Base-by-base conservation (phyloP, 2,113 vertebrate genomes). In the Ictalurus furcatus region DNA sequence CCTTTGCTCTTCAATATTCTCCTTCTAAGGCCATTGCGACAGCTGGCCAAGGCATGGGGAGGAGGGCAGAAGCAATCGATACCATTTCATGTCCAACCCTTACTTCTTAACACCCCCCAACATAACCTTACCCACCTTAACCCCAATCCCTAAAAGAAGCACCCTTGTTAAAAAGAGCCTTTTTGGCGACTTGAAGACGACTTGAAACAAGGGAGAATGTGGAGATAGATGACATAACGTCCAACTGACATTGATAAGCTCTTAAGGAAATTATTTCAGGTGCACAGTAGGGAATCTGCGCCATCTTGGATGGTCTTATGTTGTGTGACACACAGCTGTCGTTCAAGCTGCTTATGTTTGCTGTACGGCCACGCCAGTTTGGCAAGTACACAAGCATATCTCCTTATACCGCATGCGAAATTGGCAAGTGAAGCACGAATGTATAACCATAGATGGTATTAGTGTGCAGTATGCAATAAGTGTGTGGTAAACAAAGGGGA, bases 11-110 rank as follows among this genome's bases (percentile, higher is more conserved):
- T 95, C 92, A 94, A 94, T 94, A 93, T 95, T 96, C 87, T 94
- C 96, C 96, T 96, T 96, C 95, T 96, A 96, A 94, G 96, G 96
- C 92, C 91, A 95, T 95, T 93, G 21, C 94, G 94, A 95, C 96
- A 96, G 95, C 95, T 95, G 95, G 78, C 91, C 81, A 80, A 92
- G 92, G 89, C 91, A 89, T 90, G 91, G 87, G 73, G 93, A 93
- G 91, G 92, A 91, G 93, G 91, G 91, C 87, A 82, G 89, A 67
- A 88, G 93, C 91, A 94, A 95, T 95, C 94, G 95, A 96, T 96
- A 94, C 93, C 88, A 73, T 84, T 80, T 63, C 74, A 30, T 88
- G 71, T 91, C 73, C 48, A 87, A 54, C 40, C 67, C 59, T 88
- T 85, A 93, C 93, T 93, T 91, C 92, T 89, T 91, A 90, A 92